These are phyloP conservation scores for Xiphophorus couchianus DNA, from an alignment of 2,113 vertebrate species.

Conservation along the genomic window DNA sequence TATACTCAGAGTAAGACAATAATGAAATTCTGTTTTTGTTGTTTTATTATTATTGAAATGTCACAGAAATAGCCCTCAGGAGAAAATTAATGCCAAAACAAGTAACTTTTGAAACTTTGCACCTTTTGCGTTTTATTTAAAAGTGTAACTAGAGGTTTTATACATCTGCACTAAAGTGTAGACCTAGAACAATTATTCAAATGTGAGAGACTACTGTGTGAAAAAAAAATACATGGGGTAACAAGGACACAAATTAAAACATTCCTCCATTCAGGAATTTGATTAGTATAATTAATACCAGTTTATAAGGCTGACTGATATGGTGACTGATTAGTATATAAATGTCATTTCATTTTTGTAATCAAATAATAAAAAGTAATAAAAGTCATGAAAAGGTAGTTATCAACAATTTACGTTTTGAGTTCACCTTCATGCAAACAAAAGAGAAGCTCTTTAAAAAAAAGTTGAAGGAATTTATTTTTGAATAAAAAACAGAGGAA, in stretches of 20 bases:
- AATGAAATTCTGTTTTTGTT: too few relatives aligned
- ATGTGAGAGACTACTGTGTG: neutral
- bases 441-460: neutral
- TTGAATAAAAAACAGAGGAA: neutral
- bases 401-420: neutral
- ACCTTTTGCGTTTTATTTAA: neutral
- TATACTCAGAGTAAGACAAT: neutral
- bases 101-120: too few relatives aligned
- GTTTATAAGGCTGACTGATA: too few relatives aligned
- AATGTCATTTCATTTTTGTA: neutral
- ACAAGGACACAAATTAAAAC: neutral
- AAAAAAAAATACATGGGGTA: neutral
- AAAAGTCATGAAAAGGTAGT: neutral
- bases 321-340: too few relatives aligned
- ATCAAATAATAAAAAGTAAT: too few relatives aligned
- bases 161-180: neutral
- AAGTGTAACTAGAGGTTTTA: neutral
- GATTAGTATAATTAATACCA: too few relatives aligned
- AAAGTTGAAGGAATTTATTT: neutral
- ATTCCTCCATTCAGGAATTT: neutral
- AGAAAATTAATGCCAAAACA: too few relatives aligned
- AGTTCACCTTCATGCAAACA: neutral
- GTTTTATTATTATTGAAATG: neutral
- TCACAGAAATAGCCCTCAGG: neutral
- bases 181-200: neutral